These are phyloP conservation scores for Ginglymostoma cirratum DNA, from an alignment of 2,113 vertebrate genomes.

Conservation along the genomic window DNA sequence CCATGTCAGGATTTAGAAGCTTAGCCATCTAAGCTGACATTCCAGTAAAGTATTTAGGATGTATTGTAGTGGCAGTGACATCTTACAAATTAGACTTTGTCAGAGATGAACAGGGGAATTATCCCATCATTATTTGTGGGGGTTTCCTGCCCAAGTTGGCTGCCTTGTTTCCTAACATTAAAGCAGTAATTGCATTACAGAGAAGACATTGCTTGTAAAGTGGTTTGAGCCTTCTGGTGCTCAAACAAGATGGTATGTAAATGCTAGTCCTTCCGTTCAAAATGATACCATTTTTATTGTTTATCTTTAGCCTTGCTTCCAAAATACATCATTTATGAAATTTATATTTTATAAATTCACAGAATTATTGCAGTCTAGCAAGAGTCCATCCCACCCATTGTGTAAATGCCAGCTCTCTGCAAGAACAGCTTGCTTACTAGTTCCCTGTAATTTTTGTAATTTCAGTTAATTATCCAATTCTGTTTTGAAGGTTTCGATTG, in stretches of 20 bases:
- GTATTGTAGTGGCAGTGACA: too few species aligned
- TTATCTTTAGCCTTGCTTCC: background rate
- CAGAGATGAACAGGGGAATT: background rate
- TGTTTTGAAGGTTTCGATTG: background rate
- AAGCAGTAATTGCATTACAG: background rate
- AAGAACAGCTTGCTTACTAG: background rate
- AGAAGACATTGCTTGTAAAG: background rate
- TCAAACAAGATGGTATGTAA: background rate
- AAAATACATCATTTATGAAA: background rate
- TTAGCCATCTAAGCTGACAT: too few species aligned
- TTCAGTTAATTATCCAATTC: background rate
- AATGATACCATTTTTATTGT: background rate
- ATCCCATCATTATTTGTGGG: background rate
- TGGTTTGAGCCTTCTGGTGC: background rate
- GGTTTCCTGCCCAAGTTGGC: background rate
- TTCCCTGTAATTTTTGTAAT: background rate
- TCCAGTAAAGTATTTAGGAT: too few species aligned
- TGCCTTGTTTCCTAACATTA: background rate
- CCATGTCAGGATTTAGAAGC: too few species aligned
- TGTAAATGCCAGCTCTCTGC: background rate
- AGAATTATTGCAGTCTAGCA: background rate
- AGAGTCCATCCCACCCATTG: background rate
- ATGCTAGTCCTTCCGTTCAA: background rate
- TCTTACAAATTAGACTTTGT: too few species aligned
- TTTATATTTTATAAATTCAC: background rate